Evolutionary conservation across 2,888 invertebrate species (phyloP), one percentile per base, ranked within the genome.

Genomic region (Andrena flavipes): DNA sequence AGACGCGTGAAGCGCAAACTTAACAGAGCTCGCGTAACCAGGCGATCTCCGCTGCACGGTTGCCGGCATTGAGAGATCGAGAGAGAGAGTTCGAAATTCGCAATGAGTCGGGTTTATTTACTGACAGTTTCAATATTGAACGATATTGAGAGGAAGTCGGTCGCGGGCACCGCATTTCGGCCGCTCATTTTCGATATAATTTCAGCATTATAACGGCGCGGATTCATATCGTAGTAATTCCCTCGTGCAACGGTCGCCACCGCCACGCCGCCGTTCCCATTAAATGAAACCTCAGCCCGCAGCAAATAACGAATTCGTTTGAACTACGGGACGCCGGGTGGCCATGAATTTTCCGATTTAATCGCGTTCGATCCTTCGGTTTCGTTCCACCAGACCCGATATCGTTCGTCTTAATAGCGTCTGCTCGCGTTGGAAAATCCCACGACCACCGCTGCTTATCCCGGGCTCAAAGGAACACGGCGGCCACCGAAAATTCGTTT

Each of bases 171-270:
- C 42, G 35, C 56, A 29, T 42, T 59, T 49, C 51, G 16, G 26
- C 16, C 60, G 29, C 51, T 71, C 75, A 68, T 79, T 79, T 70
- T 75, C 67, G 35, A 59, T 68, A 68, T 68, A 75, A 79, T 79
- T 79, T 33, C 69, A 30, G 29, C 63, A 20, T 33, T 65, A 75
- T 63, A 79, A 51, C 64, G 23, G 7, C 49, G n/a, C 23, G 16
- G 65, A 74, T 69, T 62, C 54, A 10, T 72, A 76, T 69, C 59
- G 54, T 23, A 30, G 51, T 67, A 67, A 76, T 78, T 69, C 48
- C 23, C 42, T 8, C 62, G n/a, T 54, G 35, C 56, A 10, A 42
- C 23, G 8, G 10, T 33, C 2, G 16, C 30, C 56, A 10, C 20
- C 26, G 10, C 3, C 10, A 26, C 26, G 10, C 10, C 10, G 48